Evolutionary conservation across 2,797 vertebrate species (phyloP).

Genomic region (Esox masquinongy): DNA sequence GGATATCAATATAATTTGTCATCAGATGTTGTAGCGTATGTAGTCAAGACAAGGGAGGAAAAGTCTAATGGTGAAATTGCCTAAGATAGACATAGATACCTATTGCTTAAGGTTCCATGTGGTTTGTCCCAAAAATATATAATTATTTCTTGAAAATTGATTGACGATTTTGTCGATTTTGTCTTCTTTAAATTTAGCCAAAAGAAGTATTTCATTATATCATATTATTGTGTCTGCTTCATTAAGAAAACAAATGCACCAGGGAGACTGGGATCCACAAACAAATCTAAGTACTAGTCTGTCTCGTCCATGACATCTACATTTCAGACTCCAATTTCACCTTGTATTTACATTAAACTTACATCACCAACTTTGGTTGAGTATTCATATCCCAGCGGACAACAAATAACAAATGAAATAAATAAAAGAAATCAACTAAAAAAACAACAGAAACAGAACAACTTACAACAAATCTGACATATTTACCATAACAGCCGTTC

Average conservation of each 20-base stretch:
- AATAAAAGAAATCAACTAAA: slow-evolving; percentile 70
- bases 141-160: too few species aligned
- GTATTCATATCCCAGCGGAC: slow-evolving; percentile 76
- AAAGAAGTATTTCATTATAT: slow-evolving; percentile 14
- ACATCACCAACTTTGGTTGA: slow-evolving; percentile 69
- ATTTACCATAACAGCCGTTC: slow-evolving; percentile 75
- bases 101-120: too few species aligned
- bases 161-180: too few species aligned
- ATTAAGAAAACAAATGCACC: slow-evolving; percentile 52
- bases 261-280: slow-evolving; percentile 48
- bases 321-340: slow-evolving; percentile 70
- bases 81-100: too few species aligned
- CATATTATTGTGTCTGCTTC: slow-evolving; percentile 46
- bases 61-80: too few species aligned
- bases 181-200: too few species aligned
- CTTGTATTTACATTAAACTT: slow-evolving; percentile 74
- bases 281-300: slow-evolving; percentile 59
- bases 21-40: too few species aligned
- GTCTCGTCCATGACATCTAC: slow-evolving; percentile 68
- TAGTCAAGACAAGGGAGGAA: too few species aligned
- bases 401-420: slow-evolving; percentile 72
- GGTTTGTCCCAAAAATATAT: too few species aligned
- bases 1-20: too few species aligned
- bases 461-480: slow-evolving; percentile 75
- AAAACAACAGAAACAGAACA: slow-evolving; percentile 73